A percentile compares a stretch with the other conserved stretches of the same genome.
phyloP scores from a whole-genome alignment of 2,888 invertebrate species.

The Tineola bisselliella region DNA sequence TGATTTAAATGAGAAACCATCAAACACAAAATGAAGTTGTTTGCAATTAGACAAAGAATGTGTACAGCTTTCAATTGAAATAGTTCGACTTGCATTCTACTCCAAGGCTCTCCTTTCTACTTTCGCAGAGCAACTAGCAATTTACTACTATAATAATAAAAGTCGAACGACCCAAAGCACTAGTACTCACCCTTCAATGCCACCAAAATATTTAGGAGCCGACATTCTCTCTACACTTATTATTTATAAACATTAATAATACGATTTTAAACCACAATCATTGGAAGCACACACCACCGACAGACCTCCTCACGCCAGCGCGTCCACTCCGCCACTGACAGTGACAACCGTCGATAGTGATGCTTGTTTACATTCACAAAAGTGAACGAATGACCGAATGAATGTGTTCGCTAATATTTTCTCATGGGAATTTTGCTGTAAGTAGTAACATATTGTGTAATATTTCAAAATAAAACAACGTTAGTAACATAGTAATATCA shows the following conservation, averaged over 20 bases:
- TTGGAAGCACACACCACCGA: neutral
- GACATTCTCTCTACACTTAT: slow-evolving; percentile 20
- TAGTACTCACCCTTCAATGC: slow-evolving; percentile 52
- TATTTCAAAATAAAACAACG: neutral
- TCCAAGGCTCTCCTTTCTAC: slow-evolving; percentile 56
- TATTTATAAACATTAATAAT: neutral
- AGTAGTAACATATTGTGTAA: neutral
- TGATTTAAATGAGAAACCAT: no score
- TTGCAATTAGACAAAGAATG: no score
- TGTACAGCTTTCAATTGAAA: no score
- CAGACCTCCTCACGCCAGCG: neutral
- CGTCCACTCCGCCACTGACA: neutral
- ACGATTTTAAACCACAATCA: neutral
- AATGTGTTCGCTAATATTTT: neutral
- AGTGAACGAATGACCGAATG: neutral
- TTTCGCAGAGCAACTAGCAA: no score
- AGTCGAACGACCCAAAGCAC: slow-evolving; percentile 10
- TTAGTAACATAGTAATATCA: no score
- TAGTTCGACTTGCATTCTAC: no score
- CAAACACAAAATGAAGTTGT: no score
- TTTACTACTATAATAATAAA: neutral
- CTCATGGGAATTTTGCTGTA: no score
- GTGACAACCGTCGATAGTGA: neutral
- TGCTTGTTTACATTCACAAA: neutral
- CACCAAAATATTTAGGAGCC: slow-evolving; percentile 42